Conservation (phyloP, 2,888 invertebrate genomes). For the Caenorhabditis panamensis region DNA sequence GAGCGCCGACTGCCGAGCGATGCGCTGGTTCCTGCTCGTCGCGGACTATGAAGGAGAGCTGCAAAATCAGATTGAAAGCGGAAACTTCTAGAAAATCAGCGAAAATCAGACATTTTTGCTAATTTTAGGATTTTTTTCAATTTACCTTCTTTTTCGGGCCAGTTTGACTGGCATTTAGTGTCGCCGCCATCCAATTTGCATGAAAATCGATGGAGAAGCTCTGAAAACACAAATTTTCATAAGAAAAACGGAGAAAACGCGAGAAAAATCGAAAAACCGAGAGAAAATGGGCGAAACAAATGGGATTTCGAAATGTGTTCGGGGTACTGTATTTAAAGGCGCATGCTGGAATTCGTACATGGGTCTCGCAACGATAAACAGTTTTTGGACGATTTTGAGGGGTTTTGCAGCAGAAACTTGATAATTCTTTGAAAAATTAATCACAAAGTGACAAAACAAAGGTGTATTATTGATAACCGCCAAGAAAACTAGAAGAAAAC, state of each 20-base stretch:
- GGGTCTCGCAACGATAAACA: not conserved
- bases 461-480: too few species aligned
- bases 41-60: slow-evolving; percentile 98
- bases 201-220: not conserved
- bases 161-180: slow-evolving; percentile 38
- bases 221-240: not conserved
- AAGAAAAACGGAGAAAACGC: not conserved
- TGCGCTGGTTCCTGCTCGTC: slow-evolving; percentile 92
- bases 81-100: not conserved
- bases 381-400: not conserved
- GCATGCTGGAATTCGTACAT: not conserved
- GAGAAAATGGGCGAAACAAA: too few species aligned
- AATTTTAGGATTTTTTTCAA: not conserved
- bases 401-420: too few species aligned
- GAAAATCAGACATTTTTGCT: not conserved
- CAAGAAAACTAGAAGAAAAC: too few species aligned
- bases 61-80: slow-evolving; percentile 42
- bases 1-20: slow-evolving; percentile 94
- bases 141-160: slow-evolving; percentile 32
- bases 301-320: too few species aligned
- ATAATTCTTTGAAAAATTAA: too few species aligned
- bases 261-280: not conserved
- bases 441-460: too few species aligned
- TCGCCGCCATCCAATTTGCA: slow-evolving; percentile 23
- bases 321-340: slow-evolving; percentile 2